Evolutionary conservation across 2,888 invertebrate species (phyloP), one percentile per base, ranked within the genome.

Genomic region (Ditylenchus weischeri): DNA sequence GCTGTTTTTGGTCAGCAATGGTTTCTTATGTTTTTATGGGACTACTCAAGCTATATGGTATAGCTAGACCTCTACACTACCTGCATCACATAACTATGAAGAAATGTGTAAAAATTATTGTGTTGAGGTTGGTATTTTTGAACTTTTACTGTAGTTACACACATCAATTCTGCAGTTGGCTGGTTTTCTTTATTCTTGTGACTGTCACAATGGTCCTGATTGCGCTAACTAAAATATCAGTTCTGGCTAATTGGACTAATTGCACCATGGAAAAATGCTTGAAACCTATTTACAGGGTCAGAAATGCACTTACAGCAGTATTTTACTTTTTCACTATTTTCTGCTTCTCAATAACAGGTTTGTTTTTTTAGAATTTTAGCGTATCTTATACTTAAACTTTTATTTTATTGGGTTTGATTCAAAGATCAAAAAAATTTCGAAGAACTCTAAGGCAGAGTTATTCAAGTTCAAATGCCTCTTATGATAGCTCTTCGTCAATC

Each of bases 1-100:
- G 66, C 1, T 65, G 66, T 18, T 62, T 62, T 62, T 62, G 62
- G 62, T 49, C 62, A 19, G 61, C 51, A 29, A 62, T 62, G 62
- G 61, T 62, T 10, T 59, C 62, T 19, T 62, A 62, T 18, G 54
- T 62, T 15, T 36, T 58, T 23, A 19, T 62, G 21, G 13, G 57
- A 15, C 5, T 62, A 19, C 19, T 62, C 11, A 62, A 62, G 29
- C 18, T 62, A 59, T 62, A 59, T 47, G 62, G 51, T 2, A 21
- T 62, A 21, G 21, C 23, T 10, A 11, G 51, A 43, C 60, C 60
- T 21, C 29, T 59, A 43, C 21, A 21, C 21, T 59, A 59, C 36
- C 60, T 23, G 11, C 21, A 59, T 21, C 23, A 59, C 36, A 15
- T 59, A 21, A 43, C 60, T 21, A 59, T 35, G 21, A 59, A 59